Evolutionary conservation across 2,888 invertebrate species (phyloP).

Genomic region (Ceriagrion tenellum): DNA sequence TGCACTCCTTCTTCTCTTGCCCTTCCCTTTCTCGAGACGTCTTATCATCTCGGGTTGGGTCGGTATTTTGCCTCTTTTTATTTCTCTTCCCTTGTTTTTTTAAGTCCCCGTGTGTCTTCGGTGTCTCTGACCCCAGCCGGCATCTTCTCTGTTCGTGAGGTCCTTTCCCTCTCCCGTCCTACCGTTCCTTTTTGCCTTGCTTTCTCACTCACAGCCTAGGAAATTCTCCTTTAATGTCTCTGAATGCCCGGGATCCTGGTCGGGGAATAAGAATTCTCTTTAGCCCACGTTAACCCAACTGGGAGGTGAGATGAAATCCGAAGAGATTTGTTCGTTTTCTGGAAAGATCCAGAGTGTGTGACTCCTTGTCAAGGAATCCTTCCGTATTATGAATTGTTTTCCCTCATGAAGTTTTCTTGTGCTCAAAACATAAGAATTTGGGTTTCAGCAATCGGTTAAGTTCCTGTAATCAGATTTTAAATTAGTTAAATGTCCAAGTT

Average conservation of each 20-base stretch:
- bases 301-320: neutral
- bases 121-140: neutral
- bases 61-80: neutral
- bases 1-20: neutral
- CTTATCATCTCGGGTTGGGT: neutral
- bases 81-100: neutral
- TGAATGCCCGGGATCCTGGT: neutral
- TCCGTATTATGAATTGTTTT: too few species aligned
- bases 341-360: too few species aligned
- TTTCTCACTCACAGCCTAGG: slow-evolving; percentile 57
- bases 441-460: too few species aligned
- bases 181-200: slow-evolving; percentile 64
- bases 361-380: too few species aligned
- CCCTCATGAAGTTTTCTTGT: too few species aligned
- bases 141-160: neutral
- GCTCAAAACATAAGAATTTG: too few species aligned
- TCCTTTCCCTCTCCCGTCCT: slow-evolving; percentile 68
- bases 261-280: neutral
- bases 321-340: too few species aligned
- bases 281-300: neutral
- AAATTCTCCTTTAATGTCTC: slow-evolving; percentile 67
- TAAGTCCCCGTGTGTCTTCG: neutral
- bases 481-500: too few species aligned
- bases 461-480: too few species aligned
- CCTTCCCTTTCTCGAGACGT: neutral